Evolutionary conservation across 2,888 invertebrate genomes (phyloP).

Genomic region (Lycia hirtaria): DNA sequence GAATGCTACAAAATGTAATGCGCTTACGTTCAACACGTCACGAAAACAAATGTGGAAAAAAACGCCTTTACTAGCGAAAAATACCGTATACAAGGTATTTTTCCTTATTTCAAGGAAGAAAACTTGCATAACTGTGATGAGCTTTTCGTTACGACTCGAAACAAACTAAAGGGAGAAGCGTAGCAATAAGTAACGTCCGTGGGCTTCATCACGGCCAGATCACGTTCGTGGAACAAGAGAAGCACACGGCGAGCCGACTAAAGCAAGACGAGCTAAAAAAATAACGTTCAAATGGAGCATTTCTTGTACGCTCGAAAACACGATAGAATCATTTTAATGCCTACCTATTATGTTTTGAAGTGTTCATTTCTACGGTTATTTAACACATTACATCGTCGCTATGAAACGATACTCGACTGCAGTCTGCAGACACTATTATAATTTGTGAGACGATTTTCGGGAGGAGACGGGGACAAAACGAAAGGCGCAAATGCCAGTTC

Average conservation of each 20-base stretch:
- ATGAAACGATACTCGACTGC: conserved; percentile 38
- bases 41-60: conserved; percentile 65
- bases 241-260: conserved; percentile 68
- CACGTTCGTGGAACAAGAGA: conserved; percentile 82
- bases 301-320: conserved; percentile 60
- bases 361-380: neutral
- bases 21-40: conserved; percentile 65
- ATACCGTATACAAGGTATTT: conserved; percentile 53
- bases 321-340: conserved; percentile 51
- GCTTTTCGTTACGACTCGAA: no score
- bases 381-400: conserved; percentile 44
- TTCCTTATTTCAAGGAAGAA: conserved; percentile 56
- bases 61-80: conserved; percentile 53
- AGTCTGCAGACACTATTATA: conserved; percentile 13
- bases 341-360: conserved; percentile 45
- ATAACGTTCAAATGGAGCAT: conserved; percentile 74
- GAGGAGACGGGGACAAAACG: conserved; percentile 49
- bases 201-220: conserved; percentile 79
- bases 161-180: conserved; percentile 71
- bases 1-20: conserved; percentile 69
- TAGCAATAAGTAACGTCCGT: conserved; percentile 74
- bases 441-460: conserved; percentile 48
- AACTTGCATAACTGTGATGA: conserved; percentile 67
- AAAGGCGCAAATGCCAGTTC: conserved; percentile 61
- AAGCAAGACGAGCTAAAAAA: conserved; percentile 71